These are phyloP conservation scores for Metopolophium dirhodum DNA, from an alignment of 1,140 invertebrate genomes.

Conservation along the genomic window DNA sequence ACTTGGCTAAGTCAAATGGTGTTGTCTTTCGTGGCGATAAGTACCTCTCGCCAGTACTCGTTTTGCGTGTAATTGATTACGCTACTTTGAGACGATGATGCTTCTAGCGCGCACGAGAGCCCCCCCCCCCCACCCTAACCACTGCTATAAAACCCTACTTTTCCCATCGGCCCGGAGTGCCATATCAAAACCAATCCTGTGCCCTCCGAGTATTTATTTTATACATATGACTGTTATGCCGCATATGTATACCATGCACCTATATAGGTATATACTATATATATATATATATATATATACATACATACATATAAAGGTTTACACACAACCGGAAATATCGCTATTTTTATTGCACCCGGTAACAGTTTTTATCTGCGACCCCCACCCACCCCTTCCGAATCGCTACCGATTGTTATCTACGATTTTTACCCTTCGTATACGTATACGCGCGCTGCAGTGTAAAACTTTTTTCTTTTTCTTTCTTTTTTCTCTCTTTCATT, in stretches of 20 bases:
- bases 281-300: no score
- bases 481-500: conserved; percentile 5
- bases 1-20: conserved; percentile 44
- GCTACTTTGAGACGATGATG: conserved; percentile 54
- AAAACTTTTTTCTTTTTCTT: not conserved
- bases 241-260: not conserved
- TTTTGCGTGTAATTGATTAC: conserved; percentile 56
- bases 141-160: conserved; percentile 27
- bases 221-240: conserved; percentile 3
- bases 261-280: not conserved
- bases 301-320: not conserved
- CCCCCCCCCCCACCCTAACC: not conserved
- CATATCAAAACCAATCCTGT: conserved; percentile 43
- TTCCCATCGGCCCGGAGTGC: conserved; percentile 13
- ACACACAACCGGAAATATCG: conserved; percentile 36
- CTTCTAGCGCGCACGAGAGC: conserved; percentile 34
- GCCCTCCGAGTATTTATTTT: conserved; percentile 39
- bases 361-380: conserved; percentile 37
- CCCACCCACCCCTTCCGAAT: not conserved
- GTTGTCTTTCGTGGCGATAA: conserved; percentile 50
- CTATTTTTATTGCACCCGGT: conserved; percentile 31
- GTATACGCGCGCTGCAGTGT: not conserved
- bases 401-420: conserved; percentile 34
- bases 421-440: conserved; percentile 5
- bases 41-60: conserved; percentile 53